These are phyloP conservation scores for Quadroppia sp. DNA, from an alignment of 2,888 invertebrate species.

Conservation along the genomic window DNA sequence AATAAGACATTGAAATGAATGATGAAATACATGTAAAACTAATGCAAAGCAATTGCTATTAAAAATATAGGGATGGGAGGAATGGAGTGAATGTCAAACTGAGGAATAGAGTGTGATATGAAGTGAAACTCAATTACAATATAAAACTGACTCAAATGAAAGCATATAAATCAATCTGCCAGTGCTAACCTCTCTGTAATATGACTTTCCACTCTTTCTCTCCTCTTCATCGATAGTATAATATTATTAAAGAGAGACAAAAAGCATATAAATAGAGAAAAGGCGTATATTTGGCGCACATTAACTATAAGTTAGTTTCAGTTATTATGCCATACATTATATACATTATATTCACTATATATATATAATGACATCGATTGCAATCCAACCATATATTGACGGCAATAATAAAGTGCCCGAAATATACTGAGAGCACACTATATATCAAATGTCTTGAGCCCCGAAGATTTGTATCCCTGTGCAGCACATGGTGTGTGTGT, in stretches of 20 bases:
- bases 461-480: not conserved
- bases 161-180: not conserved
- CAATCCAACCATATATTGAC: not conserved
- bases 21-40: not conserved
- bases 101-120: not conserved
- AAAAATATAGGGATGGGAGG: not conserved
- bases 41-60: not conserved
- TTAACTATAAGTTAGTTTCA: not conserved
- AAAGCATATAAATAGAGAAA: not conserved
- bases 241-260: not conserved
- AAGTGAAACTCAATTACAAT: constrained; percentile 2
- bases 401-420: not conserved
- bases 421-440: too few relatives aligned
- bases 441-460: constrained; percentile 16
- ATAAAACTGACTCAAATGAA: not conserved
- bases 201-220: not conserved
- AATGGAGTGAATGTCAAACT: constrained; percentile 8
- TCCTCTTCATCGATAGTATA: not conserved
- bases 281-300: constrained; percentile 17
- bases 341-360: not conserved
- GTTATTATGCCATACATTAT: not conserved
- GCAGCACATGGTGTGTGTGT: too few relatives aligned
- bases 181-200: not conserved
- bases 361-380: constrained; percentile 14
- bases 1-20: not conserved